Evolutionary conservation across 2,888 invertebrate genomes (phyloP).

Genomic region (Patella depressa): DNA sequence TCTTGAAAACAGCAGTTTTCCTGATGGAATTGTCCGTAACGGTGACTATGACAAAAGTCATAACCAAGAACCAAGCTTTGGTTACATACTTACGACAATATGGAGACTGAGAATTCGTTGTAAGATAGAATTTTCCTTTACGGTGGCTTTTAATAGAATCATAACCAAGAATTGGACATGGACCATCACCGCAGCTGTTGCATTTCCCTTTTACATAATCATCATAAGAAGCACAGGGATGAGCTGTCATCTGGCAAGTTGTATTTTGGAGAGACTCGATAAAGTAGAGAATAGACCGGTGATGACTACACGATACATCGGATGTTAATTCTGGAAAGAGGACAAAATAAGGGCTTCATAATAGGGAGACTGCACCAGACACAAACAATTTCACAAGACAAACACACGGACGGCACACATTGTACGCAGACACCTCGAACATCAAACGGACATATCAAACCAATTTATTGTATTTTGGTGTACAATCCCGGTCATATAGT

Average conservation of each 20-base stretch:
- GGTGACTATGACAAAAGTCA: background rate
- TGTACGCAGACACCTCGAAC: too few relatives aligned
- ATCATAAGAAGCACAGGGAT: constrained; percentile 29
- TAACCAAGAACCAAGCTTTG: background rate
- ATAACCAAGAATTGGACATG: constrained; percentile 31
- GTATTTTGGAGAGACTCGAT: constrained; percentile 29
- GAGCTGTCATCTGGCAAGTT: constrained; percentile 23
- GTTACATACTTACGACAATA: constrained; percentile 14
- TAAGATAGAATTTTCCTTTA: constrained; percentile 20
- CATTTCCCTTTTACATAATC: constrained; percentile 26
- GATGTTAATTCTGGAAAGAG: constrained; percentile 23
- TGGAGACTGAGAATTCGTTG: constrained; percentile 8
- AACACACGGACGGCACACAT: too few relatives aligned
- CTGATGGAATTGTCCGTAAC: background rate
- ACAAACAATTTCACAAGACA: too few relatives aligned
- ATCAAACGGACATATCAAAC: too few relatives aligned
- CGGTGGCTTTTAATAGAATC: constrained; percentile 9
- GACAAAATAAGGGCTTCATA: background rate
- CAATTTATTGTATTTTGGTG: too few relatives aligned
- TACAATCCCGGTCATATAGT: too few relatives aligned
- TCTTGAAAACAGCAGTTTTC: too few relatives aligned
- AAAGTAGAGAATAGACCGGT: constrained; percentile 29
- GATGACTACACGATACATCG: constrained; percentile 32
- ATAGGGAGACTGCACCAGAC: too few relatives aligned
- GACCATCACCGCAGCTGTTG: constrained; percentile 14